phyloP scores from a whole-genome alignment of 2,113 vertebrate species.

The Chitala chitala region DNA sequence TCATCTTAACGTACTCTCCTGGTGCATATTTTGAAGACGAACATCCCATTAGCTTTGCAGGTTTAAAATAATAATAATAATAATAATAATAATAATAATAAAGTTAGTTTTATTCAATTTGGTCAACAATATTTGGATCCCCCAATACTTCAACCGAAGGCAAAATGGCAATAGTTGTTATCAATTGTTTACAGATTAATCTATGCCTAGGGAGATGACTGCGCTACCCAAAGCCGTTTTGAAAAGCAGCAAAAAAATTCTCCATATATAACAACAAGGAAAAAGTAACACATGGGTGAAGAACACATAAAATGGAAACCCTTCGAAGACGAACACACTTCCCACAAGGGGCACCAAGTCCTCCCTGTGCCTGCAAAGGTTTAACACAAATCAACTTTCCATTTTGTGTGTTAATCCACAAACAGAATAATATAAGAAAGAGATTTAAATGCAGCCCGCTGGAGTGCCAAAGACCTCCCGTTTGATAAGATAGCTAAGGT shows the following conservation, averaged over 20 bases:
- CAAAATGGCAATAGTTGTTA: neutral
- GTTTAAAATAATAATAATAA: too few relatives aligned
- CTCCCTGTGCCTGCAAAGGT: neutral
- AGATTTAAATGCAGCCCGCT: neutral
- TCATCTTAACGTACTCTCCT: too few relatives aligned
- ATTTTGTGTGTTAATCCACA: neutral
- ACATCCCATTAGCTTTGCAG: too few relatives aligned
- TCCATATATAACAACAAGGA: neutral
- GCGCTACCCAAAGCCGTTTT: neutral
- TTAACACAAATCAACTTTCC: neutral
- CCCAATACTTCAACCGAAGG: neutral
- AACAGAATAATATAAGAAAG: neutral
- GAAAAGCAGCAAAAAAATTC: neutral
- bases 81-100: too few relatives aligned
- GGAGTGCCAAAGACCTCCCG: neutral
- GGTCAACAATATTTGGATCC: neutral
- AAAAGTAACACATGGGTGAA: too few relatives aligned
- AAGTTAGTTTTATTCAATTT: too few relatives aligned
- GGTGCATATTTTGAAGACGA: too few relatives aligned
- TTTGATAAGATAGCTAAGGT: too few relatives aligned
- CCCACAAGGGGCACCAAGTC: neutral
- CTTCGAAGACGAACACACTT: too few relatives aligned
- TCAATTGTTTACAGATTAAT: constrained; percentile 14
- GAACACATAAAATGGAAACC: too few relatives aligned
- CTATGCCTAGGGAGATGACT: neutral